A percentile compares a stretch with the other conserved stretches of the same genome.
Conservation (phyloP, 2,797 vertebrate genomes). For the Lacerta viridis region DNA sequence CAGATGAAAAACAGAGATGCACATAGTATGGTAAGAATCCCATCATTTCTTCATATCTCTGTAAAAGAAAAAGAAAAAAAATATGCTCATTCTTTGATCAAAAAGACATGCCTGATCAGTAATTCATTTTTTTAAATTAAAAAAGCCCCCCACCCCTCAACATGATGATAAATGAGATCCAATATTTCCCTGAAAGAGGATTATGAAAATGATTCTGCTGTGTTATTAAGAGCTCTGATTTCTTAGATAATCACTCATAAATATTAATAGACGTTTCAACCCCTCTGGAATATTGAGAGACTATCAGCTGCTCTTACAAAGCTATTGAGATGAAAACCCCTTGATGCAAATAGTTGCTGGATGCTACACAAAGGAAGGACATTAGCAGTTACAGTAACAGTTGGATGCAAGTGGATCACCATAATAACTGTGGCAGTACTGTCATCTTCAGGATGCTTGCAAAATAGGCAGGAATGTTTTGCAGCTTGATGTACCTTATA, state of each 20-base stretch:
- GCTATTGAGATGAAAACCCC: background rate
- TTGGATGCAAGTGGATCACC: background rate
- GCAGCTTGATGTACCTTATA: background rate
- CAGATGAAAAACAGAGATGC: background rate
- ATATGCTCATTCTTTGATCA: constrained; percentile 63
- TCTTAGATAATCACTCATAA: constrained; percentile 60
- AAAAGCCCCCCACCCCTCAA: constrained; percentile 27
- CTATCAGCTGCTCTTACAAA: constrained; percentile 28
- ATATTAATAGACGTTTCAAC: constrained; percentile 55
- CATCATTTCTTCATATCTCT: constrained; percentile 54
- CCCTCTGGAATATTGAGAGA: constrained; percentile 38
- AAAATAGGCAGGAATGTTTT: constrained; percentile 12
- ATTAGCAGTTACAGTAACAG: background rate
- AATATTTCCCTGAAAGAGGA: constrained; percentile 57
- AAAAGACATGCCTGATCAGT: constrained; percentile 53
- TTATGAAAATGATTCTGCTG: constrained; percentile 45
- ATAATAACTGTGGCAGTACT: background rate
- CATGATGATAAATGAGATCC: constrained; percentile 60
- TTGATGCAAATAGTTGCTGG: constrained; percentile 20
- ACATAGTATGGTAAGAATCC: constrained; percentile 14
- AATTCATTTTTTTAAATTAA: constrained; percentile 57
- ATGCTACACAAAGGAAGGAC: constrained; percentile 24
- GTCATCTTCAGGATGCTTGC: constrained; percentile 27
- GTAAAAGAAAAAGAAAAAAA: background rate
- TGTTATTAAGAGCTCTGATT: constrained; percentile 52